Conservation (phyloP, 2,888 invertebrate genomes). For the Ophioninae sp. region DNA sequence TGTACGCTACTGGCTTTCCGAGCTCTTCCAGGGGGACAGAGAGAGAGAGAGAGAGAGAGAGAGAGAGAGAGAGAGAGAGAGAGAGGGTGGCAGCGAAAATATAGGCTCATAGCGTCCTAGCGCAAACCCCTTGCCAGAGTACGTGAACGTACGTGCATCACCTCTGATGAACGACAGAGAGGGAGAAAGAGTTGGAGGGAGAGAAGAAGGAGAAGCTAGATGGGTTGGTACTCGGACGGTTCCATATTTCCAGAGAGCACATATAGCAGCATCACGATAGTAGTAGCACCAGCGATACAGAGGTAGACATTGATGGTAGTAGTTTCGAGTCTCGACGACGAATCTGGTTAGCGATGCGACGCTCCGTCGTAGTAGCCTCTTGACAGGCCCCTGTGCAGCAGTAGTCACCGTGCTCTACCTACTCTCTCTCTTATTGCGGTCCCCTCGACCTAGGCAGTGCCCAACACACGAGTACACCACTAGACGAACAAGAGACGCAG, state of each 20-base stretch:
- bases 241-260: slow-evolving; percentile 33
- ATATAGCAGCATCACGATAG: slow-evolving; percentile 49
- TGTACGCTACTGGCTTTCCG: slow-evolving; percentile 31
- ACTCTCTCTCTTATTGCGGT: slow-evolving; percentile 46
- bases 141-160: slow-evolving; percentile 32
- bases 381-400: slow-evolving; percentile 51
- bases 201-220: slow-evolving; percentile 38
- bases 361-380: slow-evolving; percentile 50
- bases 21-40: slow-evolving; percentile 9
- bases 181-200: background rate
- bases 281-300: slow-evolving; percentile 51
- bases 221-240: slow-evolving; percentile 35
- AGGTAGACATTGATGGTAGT: slow-evolving; percentile 50
- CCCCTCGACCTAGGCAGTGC: slow-evolving; percentile 47
- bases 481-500: slow-evolving; percentile 42
- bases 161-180: slow-evolving; percentile 54
- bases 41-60: slow-evolving; percentile 20
- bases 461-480: slow-evolving; percentile 46
- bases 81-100: slow-evolving; percentile 9
- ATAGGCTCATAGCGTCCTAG: slow-evolving; percentile 31
- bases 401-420: slow-evolving; percentile 51
- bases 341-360: slow-evolving; percentile 58
- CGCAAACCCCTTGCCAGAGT: slow-evolving; percentile 36
- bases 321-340: slow-evolving; percentile 59
- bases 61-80: slow-evolving; percentile 11